Base-by-base conservation (phyloP, 2,888 invertebrate species). In the Eupeodes luniger region DNA sequence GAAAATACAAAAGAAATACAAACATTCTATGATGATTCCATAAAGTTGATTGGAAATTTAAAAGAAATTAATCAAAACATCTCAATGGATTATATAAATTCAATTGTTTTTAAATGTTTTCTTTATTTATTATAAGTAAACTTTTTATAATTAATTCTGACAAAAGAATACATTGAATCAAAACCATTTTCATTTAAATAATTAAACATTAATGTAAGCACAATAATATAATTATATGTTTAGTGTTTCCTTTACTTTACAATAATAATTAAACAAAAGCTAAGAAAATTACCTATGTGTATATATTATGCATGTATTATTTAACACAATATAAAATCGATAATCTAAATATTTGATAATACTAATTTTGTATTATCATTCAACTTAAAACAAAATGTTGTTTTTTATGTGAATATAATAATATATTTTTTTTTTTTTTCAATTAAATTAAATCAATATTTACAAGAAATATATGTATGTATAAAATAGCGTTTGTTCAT, bases 371-470 rank as follows among this genome's bases (percentile, higher is more conserved):
- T 79, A 75, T 70, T 44, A 83, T 47, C 69, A 76, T 86, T 86
- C 40, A 76, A 83, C 86, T 86, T 82, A 86, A 85, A 78, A 66
- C 87, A 81, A 86, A 78, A 81, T 69, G 16, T 85, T 64, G 53
- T 77, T 72, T 81, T 61, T 36, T 76, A 66, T 79, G 64, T 77
- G 61, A 69, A 81, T 40, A 40, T 40, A 40, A 40, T 2, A 64
- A 72, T 16, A 19, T 78, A n/a, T 76, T 36, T 53, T n/a, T 16
- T 11, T 36, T 53, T 81, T 51, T 67, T 19, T 27, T 3, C 27
- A 27, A 27, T 27, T 27, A 27, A 27, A 40, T 64, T 61, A 78
- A 66, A 57, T 77, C 69, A 85, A 86, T 83, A 83, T 89, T 66
- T 86, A 89, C 84, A 85, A 44, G 78, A 51, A 75, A 62, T 64